These are phyloP conservation scores for Procavia capensis DNA, from an alignment of 2,113 vertebrate genomes.

Conservation along the genomic window DNA sequence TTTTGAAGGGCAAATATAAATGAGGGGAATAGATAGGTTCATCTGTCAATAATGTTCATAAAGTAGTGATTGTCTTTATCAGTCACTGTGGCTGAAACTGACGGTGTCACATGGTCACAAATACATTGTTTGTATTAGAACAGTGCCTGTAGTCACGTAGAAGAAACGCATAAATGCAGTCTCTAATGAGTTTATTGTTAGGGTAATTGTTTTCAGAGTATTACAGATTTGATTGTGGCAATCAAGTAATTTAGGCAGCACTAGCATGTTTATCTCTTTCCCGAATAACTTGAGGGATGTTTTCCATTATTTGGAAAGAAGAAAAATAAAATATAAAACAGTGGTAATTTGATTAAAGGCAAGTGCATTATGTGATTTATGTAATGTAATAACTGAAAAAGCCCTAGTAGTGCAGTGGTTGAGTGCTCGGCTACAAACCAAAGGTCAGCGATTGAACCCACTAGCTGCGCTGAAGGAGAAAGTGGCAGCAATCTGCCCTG, in stretches of 20 bases:
- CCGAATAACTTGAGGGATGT: not conserved
- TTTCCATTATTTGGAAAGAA: slow-evolving; percentile 19
- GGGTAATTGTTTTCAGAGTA: not conserved
- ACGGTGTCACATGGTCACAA: not conserved
- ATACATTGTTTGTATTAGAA: not conserved
- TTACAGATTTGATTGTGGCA: not conserved
- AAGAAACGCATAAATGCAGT: not conserved
- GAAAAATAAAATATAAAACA: not conserved
- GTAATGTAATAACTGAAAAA: not conserved
- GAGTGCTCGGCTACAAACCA: not conserved
- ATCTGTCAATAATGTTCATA: not conserved
- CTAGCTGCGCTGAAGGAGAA: not conserved
- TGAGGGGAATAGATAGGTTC: not conserved
- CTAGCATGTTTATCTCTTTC: not conserved
- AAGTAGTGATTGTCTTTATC: not conserved
- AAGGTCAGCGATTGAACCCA: not conserved
- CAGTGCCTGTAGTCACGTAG: not conserved
- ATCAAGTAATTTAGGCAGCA: not conserved
- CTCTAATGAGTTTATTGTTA: not conserved
- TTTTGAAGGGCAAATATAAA: not conserved
- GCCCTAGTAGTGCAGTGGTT: not conserved
- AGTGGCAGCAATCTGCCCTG: not conserved
- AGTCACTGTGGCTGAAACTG: not conserved
- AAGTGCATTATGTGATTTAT: not conserved
- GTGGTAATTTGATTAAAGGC: not conserved